Percentiles rank a stretch among this genome's conserved stretches.
Conservation (phyloP, 2,113 vertebrate species). For the Peromyscus leucopus region DNA sequence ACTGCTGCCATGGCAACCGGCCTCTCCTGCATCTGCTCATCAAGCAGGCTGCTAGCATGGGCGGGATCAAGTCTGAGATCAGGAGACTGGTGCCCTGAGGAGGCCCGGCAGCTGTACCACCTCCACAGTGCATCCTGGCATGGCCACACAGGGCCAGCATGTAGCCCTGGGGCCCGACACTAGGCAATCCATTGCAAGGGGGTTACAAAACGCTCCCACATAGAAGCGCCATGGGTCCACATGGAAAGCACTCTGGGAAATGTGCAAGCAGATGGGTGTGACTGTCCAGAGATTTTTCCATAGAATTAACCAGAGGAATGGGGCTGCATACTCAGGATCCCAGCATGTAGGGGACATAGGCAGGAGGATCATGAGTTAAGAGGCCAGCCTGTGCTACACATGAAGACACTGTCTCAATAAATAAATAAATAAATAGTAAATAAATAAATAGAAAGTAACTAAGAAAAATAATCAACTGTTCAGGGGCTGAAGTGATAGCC, state of each 20-base stretch:
- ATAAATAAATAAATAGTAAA: not conserved
- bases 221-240: accelerated
- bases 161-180: not conserved
- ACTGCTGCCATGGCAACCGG: conserved; percentile 73
- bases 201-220: not conserved
- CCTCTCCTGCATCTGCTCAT: not conserved
- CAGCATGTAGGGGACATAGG: not conserved
- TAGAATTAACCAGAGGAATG: not conserved
- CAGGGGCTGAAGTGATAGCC: not conserved
- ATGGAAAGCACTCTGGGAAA: not conserved
- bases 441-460: not conserved
- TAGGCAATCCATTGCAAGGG: not conserved
- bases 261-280: accelerated
- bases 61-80: not conserved
- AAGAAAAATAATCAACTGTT: not conserved
- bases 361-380: not conserved
- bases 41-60: not conserved
- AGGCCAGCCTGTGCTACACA: not conserved
- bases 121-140: not conserved
- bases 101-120: not conserved
- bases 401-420: not conserved
- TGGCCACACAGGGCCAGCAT: not conserved
- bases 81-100: not conserved
- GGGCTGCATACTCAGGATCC: too few species aligned
- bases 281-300: not conserved